These are phyloP conservation scores for Busseola fusca DNA, from an alignment of 2,888 invertebrate species.

Conservation along the genomic window DNA sequence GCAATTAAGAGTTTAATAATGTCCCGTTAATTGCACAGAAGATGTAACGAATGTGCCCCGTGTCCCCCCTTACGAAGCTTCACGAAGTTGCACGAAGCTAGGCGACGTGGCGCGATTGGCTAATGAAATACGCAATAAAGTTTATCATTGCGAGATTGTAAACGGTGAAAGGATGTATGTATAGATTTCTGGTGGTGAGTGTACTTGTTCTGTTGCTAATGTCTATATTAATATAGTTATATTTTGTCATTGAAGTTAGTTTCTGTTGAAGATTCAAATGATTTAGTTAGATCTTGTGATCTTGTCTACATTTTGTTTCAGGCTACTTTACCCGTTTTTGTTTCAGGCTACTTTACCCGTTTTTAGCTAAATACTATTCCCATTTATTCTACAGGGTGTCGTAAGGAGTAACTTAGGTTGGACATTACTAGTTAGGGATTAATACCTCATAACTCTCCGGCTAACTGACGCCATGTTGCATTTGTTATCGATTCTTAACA, in stretches of 20 bases:
- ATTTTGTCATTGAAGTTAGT: neutral
- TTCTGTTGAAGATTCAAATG: neutral
- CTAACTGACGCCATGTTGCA: neutral
- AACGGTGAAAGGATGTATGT: slow-evolving; percentile 25
- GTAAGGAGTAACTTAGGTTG: neutral
- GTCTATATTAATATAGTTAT: slow-evolving; percentile 1
- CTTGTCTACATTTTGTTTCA: neutral
- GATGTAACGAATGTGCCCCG: slow-evolving; percentile 74
- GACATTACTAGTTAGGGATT: neutral
- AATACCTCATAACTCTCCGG: neutral
- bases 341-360: neutral
- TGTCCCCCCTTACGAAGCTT: slow-evolving; percentile 63
- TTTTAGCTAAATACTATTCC: neutral
- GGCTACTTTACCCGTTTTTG: neutral
- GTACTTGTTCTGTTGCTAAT: slow-evolving; percentile 11
- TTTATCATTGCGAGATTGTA: slow-evolving; percentile 46
- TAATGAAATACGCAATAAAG: slow-evolving; percentile 71
- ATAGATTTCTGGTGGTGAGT: slow-evolving; percentile 14
- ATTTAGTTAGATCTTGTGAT: neutral
- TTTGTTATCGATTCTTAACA: neutral
- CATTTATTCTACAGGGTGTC: no score
- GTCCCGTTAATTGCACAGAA: slow-evolving; percentile 75
- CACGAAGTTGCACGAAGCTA: slow-evolving; percentile 30
- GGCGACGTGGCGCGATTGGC: slow-evolving; percentile 61
- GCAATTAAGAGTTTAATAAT: slow-evolving; percentile 75